Conservation (phyloP, 1,140 invertebrate genomes). For the Platyscapa corneri region DNA sequence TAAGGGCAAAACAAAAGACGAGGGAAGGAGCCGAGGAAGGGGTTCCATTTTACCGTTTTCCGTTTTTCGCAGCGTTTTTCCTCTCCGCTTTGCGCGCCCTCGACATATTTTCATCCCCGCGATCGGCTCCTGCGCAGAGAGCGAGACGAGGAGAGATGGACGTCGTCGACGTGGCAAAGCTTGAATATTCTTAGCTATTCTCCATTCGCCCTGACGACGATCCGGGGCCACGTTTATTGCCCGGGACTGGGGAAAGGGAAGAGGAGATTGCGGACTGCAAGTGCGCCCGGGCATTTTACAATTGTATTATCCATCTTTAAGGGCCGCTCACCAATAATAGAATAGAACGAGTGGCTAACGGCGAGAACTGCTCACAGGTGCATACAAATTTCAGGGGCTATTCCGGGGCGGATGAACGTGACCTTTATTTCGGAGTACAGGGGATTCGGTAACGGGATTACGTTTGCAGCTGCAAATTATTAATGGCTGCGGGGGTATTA, state of each 20-base stretch:
- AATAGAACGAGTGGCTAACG: slow-evolving; percentile 8
- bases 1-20: neutral
- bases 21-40: neutral
- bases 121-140: too few relatives aligned
- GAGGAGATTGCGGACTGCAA: neutral
- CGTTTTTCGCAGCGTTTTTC: neutral
- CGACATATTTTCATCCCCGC: slow-evolving; percentile 17
- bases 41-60: neutral
- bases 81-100: neutral
- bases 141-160: too few relatives aligned
- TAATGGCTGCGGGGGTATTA: neutral
- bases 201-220: too few relatives aligned
- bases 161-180: neutral
- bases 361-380: neutral
- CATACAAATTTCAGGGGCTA: neutral
- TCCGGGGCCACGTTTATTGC: too few relatives aligned
- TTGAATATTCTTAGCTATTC: slow-evolving; percentile 28
- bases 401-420: neutral
- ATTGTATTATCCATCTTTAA: slow-evolving; percentile 35
- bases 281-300: slow-evolving; percentile 17
- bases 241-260: neutral
- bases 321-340: neutral
- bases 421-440: neutral
- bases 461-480: neutral
- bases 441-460: neutral